phyloP scores from a whole-genome alignment of 2,113 vertebrate genomes.

The Nycticorax nycticorax region DNA sequence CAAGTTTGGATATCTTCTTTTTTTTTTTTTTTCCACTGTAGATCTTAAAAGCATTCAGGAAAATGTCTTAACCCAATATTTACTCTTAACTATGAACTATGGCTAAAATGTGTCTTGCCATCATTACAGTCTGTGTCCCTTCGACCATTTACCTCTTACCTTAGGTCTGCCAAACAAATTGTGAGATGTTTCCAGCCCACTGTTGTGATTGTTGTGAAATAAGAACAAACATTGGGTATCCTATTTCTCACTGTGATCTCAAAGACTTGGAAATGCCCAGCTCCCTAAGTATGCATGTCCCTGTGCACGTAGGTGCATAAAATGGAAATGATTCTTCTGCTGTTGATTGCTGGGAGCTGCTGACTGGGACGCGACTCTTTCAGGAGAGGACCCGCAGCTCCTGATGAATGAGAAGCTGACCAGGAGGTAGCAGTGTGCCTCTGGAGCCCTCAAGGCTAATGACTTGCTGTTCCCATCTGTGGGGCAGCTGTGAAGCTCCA shows the following conservation, averaged over 20 bases:
- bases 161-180: background rate
- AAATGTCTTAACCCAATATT: background rate
- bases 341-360: background rate
- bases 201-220: background rate
- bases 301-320: fast-evolving
- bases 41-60: background rate
- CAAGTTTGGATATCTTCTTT: background rate
- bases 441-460: background rate
- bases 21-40: background rate
- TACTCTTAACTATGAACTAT: background rate
- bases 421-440: background rate
- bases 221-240: background rate
- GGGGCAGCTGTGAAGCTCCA: background rate
- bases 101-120: background rate
- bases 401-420: background rate
- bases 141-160: background rate
- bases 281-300: fast-evolving
- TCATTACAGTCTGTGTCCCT: background rate
- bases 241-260: background rate
- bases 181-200: background rate
- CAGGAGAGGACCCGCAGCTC: background rate
- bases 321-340: background rate
- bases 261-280: background rate
- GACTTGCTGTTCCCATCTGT: background rate
- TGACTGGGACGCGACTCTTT: background rate